A percentile compares a stretch with the other conserved stretches of the same genome.
These are phyloP conservation scores for Machimus rusticus DNA, from an alignment of 2,888 invertebrate genomes.

Conservation along the genomic window DNA sequence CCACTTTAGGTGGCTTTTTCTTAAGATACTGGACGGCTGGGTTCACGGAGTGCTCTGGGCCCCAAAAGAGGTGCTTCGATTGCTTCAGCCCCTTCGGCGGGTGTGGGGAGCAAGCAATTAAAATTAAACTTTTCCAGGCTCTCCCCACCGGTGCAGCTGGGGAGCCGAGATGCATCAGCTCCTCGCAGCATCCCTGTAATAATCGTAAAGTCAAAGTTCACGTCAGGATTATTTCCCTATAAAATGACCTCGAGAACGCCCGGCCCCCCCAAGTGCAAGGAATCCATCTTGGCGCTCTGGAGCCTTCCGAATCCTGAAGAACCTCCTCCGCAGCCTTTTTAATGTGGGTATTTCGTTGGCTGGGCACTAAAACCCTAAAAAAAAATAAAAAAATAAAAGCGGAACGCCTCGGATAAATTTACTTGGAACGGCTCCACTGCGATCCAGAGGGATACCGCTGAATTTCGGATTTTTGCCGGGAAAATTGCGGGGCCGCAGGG, in stretches of 20 bases:
- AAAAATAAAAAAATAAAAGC: neutral
- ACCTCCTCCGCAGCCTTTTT: neutral
- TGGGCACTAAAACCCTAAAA: neutral
- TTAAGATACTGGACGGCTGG: neutral
- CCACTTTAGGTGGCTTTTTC: neutral
- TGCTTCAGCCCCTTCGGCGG: neutral
- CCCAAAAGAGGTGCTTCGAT: neutral
- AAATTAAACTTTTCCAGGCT: neutral
- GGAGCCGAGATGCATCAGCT: neutral
- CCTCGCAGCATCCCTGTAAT: neutral
- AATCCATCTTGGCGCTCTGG: neutral
- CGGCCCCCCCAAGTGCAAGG: neutral
- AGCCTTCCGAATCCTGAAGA: neutral
- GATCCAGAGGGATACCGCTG: neutral
- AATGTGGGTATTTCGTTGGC: constrained; percentile 15
- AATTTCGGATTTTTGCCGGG: neutral
- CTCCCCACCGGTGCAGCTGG: neutral
- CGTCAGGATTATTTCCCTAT: constrained; percentile 4
- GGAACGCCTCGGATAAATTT: neutral
- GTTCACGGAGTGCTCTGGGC: neutral
- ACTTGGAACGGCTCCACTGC: neutral
- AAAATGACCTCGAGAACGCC: constrained; percentile 1
- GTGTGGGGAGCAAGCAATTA: neutral
- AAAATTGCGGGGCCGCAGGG: neutral
- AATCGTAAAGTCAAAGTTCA: constrained; percentile 36